Conservation (phyloP, 2,888 invertebrate species). For the Chymomyza fuscimana region DNA sequence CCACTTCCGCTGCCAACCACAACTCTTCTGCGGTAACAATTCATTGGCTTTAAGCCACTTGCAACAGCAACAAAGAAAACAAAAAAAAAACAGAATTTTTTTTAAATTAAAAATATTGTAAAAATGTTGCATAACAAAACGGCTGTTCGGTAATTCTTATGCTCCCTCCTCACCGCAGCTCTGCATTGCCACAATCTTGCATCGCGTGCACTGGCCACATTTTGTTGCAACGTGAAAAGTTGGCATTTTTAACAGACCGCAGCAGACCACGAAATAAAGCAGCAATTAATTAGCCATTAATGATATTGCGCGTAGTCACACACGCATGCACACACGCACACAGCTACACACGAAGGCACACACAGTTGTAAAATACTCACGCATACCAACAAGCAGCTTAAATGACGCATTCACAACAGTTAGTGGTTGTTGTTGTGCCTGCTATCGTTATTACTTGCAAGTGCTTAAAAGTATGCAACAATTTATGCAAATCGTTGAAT, state of each 20-base stretch:
- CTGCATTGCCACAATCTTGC: background rate
- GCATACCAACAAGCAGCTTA: slow-evolving; percentile 18
- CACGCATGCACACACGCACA: slow-evolving; percentile 16
- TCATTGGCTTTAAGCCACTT: slow-evolving; percentile 26
- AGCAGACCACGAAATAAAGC: slow-evolving; percentile 49
- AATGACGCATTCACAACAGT: slow-evolving; percentile 30
- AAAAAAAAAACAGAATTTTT: background rate
- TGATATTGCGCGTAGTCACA: slow-evolving; percentile 30
- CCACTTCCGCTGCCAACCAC: slow-evolving; percentile 11
- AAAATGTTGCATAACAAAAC: background rate
- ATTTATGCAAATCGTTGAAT: background rate
- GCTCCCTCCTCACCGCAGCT: background rate
- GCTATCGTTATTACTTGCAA: slow-evolving; percentile 20
- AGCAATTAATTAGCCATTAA: slow-evolving; percentile 64
- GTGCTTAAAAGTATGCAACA: slow-evolving; percentile 13
- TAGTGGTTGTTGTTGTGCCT: slow-evolving; percentile 11
- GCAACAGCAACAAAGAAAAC: slow-evolving; percentile 34
- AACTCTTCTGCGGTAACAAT: slow-evolving; percentile 16
- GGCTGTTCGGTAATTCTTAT: background rate
- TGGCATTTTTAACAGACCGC: slow-evolving; percentile 38
- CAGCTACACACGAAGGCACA: background rate
- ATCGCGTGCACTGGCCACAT: slow-evolving; percentile 30
- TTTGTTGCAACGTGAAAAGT: slow-evolving; percentile 37
- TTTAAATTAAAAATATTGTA: slow-evolving; percentile 5
- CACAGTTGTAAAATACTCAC: slow-evolving; percentile 10